A percentile compares a stretch with the other conserved stretches of the same genome.
Evolutionary conservation across 2,113 vertebrate genomes (phyloP).

Genomic region (Rhodinocichla rosea): DNA sequence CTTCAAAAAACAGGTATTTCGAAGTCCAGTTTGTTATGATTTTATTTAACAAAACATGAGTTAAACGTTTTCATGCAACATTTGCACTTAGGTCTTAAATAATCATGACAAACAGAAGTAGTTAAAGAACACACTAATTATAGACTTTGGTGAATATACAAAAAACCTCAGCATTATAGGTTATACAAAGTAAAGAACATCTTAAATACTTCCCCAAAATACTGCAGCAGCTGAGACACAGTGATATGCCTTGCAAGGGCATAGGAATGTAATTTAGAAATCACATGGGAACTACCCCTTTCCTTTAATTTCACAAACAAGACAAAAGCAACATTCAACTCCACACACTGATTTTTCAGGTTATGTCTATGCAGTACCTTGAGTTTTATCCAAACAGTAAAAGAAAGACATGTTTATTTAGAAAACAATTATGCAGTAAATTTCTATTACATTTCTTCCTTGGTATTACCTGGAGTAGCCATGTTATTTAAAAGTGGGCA

Average conservation of each 20-base stretch:
- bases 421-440: constrained; percentile 88
- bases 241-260: constrained; percentile 73
- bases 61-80: constrained; percentile 71
- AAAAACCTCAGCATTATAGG: constrained; percentile 65
- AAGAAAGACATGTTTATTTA: constrained; percentile 78
- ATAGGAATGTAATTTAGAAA: constrained; percentile 86
- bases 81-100: constrained; percentile 66
- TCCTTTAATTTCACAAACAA: constrained; percentile 76
- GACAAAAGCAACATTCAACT: constrained; percentile 75
- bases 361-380: constrained; percentile 81
- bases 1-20: constrained; percentile 56
- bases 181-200: constrained; percentile 76
- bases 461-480: constrained; percentile 76
- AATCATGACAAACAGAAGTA: constrained; percentile 58
- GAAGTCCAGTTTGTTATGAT: constrained; percentile 59
- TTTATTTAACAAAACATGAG: constrained; percentile 70
- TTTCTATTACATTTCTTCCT: constrained; percentile 69
- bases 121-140: constrained; percentile 55
- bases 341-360: constrained; percentile 65
- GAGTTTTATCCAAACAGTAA: constrained; percentile 76
- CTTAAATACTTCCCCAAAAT: constrained; percentile 72
- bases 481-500: constrained; percentile 98
- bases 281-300: constrained; percentile 72
- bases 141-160: constrained; percentile 50
- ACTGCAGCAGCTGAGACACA: constrained; percentile 79